These are phyloP conservation scores for Jacana jacana DNA, from an alignment of 2,113 vertebrate genomes.

Conservation along the genomic window DNA sequence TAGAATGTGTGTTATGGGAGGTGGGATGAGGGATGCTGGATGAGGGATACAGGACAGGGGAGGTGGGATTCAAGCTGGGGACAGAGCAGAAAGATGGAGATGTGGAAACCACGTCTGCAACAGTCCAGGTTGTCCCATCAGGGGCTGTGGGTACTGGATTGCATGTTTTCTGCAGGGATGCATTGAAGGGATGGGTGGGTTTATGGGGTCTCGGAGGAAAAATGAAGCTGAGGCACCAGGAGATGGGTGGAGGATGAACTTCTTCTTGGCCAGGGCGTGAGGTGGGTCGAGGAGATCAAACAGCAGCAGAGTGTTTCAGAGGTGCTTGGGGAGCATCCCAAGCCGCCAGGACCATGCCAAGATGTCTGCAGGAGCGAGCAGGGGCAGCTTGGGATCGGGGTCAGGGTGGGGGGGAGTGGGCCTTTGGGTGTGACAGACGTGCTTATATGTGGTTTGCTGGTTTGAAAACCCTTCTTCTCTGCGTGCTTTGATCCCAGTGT, in stretches of 20 bases:
- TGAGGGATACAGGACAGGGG: not conserved
- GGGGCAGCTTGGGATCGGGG: not conserved
- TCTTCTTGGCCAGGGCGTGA: not conserved
- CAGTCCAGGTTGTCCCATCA: not conserved
- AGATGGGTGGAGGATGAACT: not conserved
- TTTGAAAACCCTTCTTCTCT: slow-evolving; percentile 13
- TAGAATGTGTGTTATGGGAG: not conserved
- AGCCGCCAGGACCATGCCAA: not conserved
- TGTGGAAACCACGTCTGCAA: not conserved
- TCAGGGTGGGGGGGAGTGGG: not conserved
- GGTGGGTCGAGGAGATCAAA: not conserved
- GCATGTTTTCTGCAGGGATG: not conserved
- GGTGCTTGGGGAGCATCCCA: not conserved
- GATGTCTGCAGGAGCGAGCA: not conserved
- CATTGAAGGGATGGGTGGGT: not conserved
- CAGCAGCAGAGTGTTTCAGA: fast-evolving
- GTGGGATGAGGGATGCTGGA: not conserved
- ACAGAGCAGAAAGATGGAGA: not conserved
- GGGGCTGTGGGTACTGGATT: not conserved
- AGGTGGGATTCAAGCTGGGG: not conserved
- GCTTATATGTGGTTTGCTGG: slow-evolving; percentile 39
- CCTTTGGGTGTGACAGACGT: not conserved
- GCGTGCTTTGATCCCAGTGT: slow-evolving; percentile 27
- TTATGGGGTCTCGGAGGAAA: not conserved
- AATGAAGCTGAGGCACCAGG: not conserved